Base-by-base conservation (phyloP, 2,888 invertebrate species). In the Tetropium fuscum region DNA sequence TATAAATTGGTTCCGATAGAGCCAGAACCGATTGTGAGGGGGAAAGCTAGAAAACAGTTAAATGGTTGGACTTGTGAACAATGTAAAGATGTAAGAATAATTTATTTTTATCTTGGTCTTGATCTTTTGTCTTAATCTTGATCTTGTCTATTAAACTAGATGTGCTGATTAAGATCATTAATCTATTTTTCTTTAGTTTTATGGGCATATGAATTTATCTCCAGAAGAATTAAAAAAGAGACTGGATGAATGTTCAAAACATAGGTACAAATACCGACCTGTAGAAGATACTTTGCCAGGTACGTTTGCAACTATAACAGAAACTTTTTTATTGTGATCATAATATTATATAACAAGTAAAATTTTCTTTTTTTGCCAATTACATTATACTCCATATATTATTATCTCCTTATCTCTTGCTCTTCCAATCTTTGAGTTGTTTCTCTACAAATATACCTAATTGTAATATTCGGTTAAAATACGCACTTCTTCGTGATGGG, bases 211-310 rank as follows among this genome's bases (percentile, higher is more conserved):
- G 48, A 70, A 76, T 43, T 68, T 83, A 22, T 64, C 80, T 2
- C 75, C 80, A 1, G 72, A 78, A 38, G 81, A 84, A 71, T 57
- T 83, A 15, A 69, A 80, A 64, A 73, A 77, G 51, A 74, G 77
- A 36, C 80, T 80, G 72, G 79, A 84, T 68, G 71, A 76, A 22
- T 86, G 86, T 74, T 85, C 85, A 0, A 81, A 80, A 56, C 86
- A 86, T 69, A 74, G 82, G 65, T 78, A 80, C 44, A 81, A 79
- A 59, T 82, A 77, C 62, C 75, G 79, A 55, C 78, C 79, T 36
- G 64, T 66, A 20, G 68, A 74, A 25, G 75, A 76, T 8, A 76
- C 75, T 15, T 32, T 66, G 27, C 64, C 70, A 44, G 75, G 76
- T 71, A 58, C 63, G 13, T 11, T 20, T 36, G 2, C 18, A 5